Conservation (phyloP, 2,888 invertebrate genomes). For the Imbricaverruca yamaguchii region DNA sequence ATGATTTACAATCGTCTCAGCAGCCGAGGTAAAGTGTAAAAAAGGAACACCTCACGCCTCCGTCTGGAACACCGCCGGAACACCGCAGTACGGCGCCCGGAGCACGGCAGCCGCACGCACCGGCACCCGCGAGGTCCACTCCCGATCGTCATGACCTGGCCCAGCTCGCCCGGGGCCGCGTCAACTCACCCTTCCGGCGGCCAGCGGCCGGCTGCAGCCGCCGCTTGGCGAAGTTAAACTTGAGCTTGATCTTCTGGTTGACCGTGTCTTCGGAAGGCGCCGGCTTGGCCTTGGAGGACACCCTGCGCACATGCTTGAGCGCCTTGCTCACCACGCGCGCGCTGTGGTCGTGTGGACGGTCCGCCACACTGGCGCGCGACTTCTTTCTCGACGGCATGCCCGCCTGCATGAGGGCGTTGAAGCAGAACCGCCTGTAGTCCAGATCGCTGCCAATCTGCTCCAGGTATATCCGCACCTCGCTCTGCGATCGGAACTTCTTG, state of each 20-base stretch:
- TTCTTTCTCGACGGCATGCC: background rate
- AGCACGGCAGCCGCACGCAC: background rate
- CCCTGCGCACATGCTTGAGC: background rate
- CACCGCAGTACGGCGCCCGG: too few species aligned
- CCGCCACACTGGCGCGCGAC: background rate
- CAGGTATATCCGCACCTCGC: conserved; percentile 28
- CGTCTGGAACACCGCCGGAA: too few species aligned
- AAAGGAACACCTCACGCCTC: too few species aligned
- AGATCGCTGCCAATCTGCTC: conserved; percentile 26
- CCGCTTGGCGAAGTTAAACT: conserved; percentile 1
- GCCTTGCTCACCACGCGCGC: conserved; percentile 7
- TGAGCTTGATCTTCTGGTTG: conserved; percentile 13
- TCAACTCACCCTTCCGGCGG: conserved; percentile 1
- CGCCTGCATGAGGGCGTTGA: conserved; percentile 24
- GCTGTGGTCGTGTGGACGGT: background rate
- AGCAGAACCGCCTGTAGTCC: conserved; percentile 25
- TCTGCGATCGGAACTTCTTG: conserved; percentile 31
- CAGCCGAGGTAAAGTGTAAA: too few species aligned
- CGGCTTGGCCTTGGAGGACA: background rate
- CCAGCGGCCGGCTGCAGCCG: conserved; percentile 6
- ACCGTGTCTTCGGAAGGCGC: background rate
- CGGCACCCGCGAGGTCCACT: background rate
- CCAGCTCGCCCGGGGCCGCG: background rate
- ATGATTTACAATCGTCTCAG: too few species aligned
- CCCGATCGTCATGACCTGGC: background rate